Evolutionary conservation across 2,888 invertebrate species (phyloP), one percentile per base, ranked within the genome.

Genomic region (Asteroscopus sphinx): DNA sequence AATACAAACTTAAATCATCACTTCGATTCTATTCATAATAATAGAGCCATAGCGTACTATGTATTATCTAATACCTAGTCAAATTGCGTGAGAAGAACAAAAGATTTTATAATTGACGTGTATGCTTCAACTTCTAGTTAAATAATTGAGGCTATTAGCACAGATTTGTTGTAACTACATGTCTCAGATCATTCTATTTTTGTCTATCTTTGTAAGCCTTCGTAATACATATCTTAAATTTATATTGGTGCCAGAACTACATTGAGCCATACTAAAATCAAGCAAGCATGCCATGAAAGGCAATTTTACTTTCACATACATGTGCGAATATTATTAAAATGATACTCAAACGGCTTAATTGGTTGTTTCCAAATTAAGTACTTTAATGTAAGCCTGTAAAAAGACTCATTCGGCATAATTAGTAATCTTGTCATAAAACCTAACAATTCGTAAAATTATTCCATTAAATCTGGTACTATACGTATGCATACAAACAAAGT

Each of bases 331-430:
- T 11, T 45, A 52, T 33, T 39, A 26, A 55, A 49, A 53, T 52
- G 49, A 32, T 17, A 35, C 36, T 12, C 46, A 48, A 52, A 55
- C 33, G 17, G 17, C 39, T 53, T 49, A 49, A 68, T 55, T 45
- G 52, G 45, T 35, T 30, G 21, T 49, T 61, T 40, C n/a, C 32
- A 15, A 65, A 60, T 49, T 65, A 54, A 59, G 35, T 44, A 45
- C 28, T 36, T 32, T 1, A 21, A 21, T 15, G 12, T 52, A 7
- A 45, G 17, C 2, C 28, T 5, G 30, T 35, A 62, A 25, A 25
- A 12, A 35, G 40, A 57, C 30, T 40, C 12, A 0, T n/a, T 21
- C 2, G 3, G 6, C 4, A 6, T 21, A 21, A 21, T 21, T 21
- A n/a, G n/a, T 21, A 21, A 37, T 37, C 6, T 17, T 6, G 16